Evolutionary conservation across 2,113 vertebrate genomes (phyloP), one percentile per base, ranked within the genome.

Genomic region (Geococcyx californianus): DNA sequence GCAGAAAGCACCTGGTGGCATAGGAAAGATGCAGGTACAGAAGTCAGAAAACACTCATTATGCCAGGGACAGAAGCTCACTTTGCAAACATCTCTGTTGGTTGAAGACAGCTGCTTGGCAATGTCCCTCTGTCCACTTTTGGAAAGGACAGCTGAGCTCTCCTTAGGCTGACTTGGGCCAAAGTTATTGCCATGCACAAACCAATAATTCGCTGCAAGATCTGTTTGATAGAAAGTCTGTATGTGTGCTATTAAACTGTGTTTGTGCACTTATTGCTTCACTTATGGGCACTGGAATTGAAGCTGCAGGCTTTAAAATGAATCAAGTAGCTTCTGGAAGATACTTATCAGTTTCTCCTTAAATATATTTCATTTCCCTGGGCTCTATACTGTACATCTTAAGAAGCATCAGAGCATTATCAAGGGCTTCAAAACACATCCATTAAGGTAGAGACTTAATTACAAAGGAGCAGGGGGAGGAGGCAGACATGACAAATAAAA

Each of bases 301-400:
- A 91, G 84, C 58, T 90, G 75, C 90, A 93, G 70, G 89, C 89
- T 93, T 87, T 70, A 66, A 87, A 79, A 84, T 67, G 40, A 78
- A 68, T 59, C 81, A 9, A 8, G 13, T 36, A 83, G 40, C 19
- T 89, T 74, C 72, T 63, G 33, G 55, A 94, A 89, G 90, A 92
- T 40, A 51, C 31, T 92, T 92, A 91, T 91, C 75, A 63, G 69
- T 25, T 74, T 79, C 59, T 64, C 45, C 81, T 93, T 94, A 94
- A 91, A 78, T 42, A 42, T 24, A 82, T 51, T 87, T 90, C 7
- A 80, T 83, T 75, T 93, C 75, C 80, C 62, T 60, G 45, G 75
- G 63, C 77, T 91, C 63, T 45, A 73, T 1, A 64, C n/a, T 28
- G 42, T 11, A 31, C 40, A 45, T 49, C 62, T 75, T 47, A 73